These are phyloP conservation scores for Melanostigma gelatinosum DNA, from an alignment of 2,113 vertebrate species.

Conservation along the genomic window DNA sequence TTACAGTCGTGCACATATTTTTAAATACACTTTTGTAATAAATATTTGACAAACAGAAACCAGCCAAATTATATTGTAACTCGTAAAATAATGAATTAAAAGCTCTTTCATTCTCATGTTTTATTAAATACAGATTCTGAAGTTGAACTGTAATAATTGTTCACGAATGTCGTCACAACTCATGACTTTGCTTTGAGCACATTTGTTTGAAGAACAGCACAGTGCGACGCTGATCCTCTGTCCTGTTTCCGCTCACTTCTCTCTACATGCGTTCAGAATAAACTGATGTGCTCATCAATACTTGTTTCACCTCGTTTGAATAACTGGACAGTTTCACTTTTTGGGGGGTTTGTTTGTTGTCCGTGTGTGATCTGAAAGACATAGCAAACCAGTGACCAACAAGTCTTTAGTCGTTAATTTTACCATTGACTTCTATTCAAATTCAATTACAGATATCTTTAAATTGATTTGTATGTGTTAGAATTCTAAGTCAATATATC, in stretches of 20 bases:
- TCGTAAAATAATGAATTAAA: constrained; percentile 5
- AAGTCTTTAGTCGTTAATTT: neutral
- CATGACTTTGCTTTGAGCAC: neutral
- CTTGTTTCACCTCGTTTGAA: neutral
- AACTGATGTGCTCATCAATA: neutral
- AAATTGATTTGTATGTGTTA: neutral
- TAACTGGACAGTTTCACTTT: neutral
- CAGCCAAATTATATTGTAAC: neutral
- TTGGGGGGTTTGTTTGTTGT: neutral
- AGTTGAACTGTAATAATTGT: neutral
- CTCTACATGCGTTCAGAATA: neutral
- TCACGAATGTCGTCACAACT: neutral
- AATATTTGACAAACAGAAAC: neutral
- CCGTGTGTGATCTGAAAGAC: neutral
- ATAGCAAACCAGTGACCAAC: neutral
- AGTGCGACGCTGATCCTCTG: neutral
- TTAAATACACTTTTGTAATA: neutral
- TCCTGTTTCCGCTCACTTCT: neutral
- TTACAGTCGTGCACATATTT: neutral
- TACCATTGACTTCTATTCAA: neutral
- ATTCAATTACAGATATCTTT: neutral
- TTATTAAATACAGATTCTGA: neutral
- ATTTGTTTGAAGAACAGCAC: neutral
- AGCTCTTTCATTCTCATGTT: neutral
- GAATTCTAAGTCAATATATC: neutral